phyloP scores from a whole-genome alignment of 2,113 vertebrate species.

The Syrrhaptes paradoxus region DNA sequence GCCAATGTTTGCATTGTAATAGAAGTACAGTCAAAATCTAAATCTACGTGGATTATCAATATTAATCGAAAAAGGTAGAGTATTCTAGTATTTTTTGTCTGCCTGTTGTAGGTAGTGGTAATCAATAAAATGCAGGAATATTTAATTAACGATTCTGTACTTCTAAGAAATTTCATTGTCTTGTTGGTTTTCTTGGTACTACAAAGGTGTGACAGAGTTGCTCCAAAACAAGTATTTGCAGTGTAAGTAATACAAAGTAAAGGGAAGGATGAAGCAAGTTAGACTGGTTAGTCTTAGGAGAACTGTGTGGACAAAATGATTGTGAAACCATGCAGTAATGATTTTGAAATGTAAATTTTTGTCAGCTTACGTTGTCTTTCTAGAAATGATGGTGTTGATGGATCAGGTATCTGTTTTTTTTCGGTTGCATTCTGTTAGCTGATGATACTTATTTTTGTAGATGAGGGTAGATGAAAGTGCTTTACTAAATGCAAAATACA shows the following conservation, averaged over 20 bases:
- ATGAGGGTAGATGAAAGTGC: not conserved
- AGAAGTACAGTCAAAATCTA: not conserved
- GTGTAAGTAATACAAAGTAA: not conserved
- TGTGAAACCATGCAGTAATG: not conserved
- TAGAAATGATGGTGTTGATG: not conserved
- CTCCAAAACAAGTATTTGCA: not conserved
- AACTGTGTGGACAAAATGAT: not conserved
- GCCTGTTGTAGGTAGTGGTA: not conserved
- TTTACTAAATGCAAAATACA: not conserved
- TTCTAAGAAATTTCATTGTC: not conserved
- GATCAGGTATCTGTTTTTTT: not conserved
- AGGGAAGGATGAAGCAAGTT: not conserved
- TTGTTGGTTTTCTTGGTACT: not conserved
- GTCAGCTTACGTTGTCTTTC: not conserved
- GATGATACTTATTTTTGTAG: not conserved
- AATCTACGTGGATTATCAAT: not conserved
- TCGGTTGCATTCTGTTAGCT: not conserved
- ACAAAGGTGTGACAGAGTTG: not conserved
- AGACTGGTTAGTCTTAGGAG: not conserved
- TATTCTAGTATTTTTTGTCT: not conserved
- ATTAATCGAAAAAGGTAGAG: not conserved
- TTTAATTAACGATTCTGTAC: not conserved
- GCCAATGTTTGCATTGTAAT: not conserved
- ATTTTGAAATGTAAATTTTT: not conserved
- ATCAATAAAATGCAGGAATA: not conserved